These are phyloP conservation scores for Fragum whitleyi DNA, from an alignment of 2,888 invertebrate genomes.

Conservation along the genomic window DNA sequence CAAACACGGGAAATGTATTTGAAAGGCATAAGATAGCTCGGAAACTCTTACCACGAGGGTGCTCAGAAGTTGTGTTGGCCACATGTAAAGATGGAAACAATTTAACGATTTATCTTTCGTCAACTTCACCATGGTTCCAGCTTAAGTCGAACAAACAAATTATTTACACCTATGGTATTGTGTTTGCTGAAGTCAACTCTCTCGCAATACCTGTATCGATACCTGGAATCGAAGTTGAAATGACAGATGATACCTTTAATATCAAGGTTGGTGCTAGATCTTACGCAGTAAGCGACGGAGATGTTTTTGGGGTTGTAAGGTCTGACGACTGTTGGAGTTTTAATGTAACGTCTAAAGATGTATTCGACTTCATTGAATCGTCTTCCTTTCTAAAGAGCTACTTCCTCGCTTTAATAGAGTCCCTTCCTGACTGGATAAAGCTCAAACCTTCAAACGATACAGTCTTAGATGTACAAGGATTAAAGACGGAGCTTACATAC, in stretches of 20 bases:
- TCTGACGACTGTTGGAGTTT: conserved; percentile 23
- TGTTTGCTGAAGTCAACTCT: conserved; percentile 31
- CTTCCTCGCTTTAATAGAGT: neutral
- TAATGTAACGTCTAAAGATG: conserved; percentile 13
- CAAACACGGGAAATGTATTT: conserved; percentile 19
- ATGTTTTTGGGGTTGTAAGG: conserved; percentile 2
- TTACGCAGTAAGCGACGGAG: conserved; percentile 3
- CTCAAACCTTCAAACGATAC: neutral
- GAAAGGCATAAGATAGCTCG: conserved; percentile 21
- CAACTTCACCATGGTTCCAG: conserved; percentile 21
- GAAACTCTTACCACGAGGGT: conserved; percentile 43
- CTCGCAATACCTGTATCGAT: conserved; percentile 15
- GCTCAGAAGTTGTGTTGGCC: conserved; percentile 37
- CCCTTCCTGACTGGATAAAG: conserved; percentile 18
- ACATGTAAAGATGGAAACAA: conserved; percentile 39
- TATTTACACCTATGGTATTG: conserved; percentile 21
- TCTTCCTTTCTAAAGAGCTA: conserved; percentile 13
- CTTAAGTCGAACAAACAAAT: neutral
- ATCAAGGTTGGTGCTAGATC: conserved; percentile 9
- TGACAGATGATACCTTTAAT: neutral
- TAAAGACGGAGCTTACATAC: conserved; percentile 24
- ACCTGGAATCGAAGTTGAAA: conserved; percentile 11
- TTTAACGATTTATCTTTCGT: conserved; percentile 23
- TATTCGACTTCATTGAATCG: conserved; percentile 12
- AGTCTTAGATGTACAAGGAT: conserved; percentile 15